Base-by-base conservation (phyloP, 2,113 vertebrate genomes). In the Semnornis frantzii region DNA sequence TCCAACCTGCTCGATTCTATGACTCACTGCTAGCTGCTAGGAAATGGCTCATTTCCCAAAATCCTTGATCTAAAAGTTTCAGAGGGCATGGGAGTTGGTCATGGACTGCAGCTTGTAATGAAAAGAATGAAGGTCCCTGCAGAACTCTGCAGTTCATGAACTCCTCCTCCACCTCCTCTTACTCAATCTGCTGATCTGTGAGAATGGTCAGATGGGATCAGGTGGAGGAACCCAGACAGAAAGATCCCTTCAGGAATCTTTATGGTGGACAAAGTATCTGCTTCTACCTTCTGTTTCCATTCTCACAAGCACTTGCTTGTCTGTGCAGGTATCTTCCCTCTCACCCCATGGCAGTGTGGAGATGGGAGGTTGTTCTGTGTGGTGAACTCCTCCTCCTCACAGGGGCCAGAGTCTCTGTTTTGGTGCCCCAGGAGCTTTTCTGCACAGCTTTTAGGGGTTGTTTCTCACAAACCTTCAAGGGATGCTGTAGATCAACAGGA, bases 341-440 rank as follows among this genome's bases (percentile, higher is more conserved):
- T 72, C 50, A 3, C 6, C 55, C 55, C 0, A 0, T 6, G 65
- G 70, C 46, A 73, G n/a, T 1, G 1, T n/a, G 44, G 73, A 63
- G 85, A 11, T 66, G 75, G 62, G 57, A 62, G 44, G 63, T 64
- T n/a, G 54, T 52, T 72, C 27, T 34, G 20, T 34, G 20, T 31
- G 28, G 9, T 11, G 33, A 9, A 12, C 54, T 18, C 10, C 5
- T 42, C 8, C 9, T 62, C 16, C 33, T 62, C 3, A 2, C 33
- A 8, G 0, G 0, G 20, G 31, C 42, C 68, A 84, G 42, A 65
- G 58, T 30, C 66, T 37, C 28, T 50, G 48, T 20, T 27, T 24
- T 80, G 79, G 42, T 18, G 58, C 34, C 24, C 0, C 8, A 55
- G 75, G 19, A 71, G 37, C 60, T 82, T 65, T 69, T 9, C 44